These are phyloP conservation scores for Chaetura pelagica DNA, from an alignment of 2,113 vertebrate species.

Conservation along the genomic window DNA sequence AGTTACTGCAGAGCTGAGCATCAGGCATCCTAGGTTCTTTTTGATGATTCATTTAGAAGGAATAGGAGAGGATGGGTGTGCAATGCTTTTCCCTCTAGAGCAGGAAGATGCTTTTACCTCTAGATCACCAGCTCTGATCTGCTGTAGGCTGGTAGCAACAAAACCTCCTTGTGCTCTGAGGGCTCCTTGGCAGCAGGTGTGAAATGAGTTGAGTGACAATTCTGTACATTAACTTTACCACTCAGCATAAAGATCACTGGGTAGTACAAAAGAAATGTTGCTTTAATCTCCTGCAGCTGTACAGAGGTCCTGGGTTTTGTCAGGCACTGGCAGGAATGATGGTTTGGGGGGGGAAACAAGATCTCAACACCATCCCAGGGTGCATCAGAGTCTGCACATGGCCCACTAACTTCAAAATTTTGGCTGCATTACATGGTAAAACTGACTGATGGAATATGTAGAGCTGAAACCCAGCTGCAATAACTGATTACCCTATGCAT, in stretches of 20 bases:
- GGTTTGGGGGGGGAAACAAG: background rate
- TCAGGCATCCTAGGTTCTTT: background rate
- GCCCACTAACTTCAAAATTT: constrained; percentile 37
- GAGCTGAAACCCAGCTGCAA: background rate
- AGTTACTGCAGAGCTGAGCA: background rate
- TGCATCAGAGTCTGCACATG: background rate
- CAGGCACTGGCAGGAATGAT: constrained; percentile 43
- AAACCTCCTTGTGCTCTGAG: background rate
- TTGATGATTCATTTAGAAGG: background rate
- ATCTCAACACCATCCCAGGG: background rate
- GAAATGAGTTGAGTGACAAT: constrained; percentile 54
- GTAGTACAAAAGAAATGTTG: constrained; percentile 63
- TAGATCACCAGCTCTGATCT: background rate
- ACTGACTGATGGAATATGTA: background rate
- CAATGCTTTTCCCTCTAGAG: background rate
- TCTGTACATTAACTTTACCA: constrained; percentile 60
- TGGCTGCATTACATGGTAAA: background rate
- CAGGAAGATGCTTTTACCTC: background rate
- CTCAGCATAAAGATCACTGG: constrained; percentile 50
- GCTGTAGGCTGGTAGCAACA: background rate
- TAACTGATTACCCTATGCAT: background rate
- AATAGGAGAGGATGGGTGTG: background rate
- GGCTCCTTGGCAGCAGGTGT: background rate
- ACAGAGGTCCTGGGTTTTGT: background rate
- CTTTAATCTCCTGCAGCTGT: constrained; percentile 44